Evolutionary conservation across 2,888 invertebrate species (phyloP).

Genomic region (Eurytoma adleriae): DNA sequence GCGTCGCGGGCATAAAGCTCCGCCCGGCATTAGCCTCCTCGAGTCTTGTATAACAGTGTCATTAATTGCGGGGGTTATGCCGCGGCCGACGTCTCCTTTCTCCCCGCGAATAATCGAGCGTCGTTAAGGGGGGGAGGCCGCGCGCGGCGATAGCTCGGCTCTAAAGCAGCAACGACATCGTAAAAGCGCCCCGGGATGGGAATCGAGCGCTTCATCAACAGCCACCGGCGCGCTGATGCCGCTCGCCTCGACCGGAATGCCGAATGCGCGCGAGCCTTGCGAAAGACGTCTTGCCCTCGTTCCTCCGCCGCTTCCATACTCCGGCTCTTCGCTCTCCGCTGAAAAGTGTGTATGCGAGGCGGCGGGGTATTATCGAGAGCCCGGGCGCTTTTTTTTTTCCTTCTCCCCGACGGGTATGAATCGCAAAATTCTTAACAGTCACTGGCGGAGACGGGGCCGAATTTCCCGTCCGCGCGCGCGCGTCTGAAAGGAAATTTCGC

Average conservation of each 20-base stretch:
- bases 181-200: constrained; percentile 27
- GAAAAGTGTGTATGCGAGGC: not conserved
- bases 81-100: constrained; percentile 5
- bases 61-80: constrained; percentile 49
- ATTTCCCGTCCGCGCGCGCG: not conserved
- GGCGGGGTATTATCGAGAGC: constrained; percentile 43
- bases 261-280: constrained; percentile 16
- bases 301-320: too few relatives aligned
- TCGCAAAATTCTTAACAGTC: constrained; percentile 47
- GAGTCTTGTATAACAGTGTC: constrained; percentile 49
- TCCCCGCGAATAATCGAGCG: constrained; percentile 40
- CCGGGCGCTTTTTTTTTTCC: constrained; percentile 9
- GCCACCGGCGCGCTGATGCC: not conserved
- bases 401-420: not conserved
- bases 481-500: not conserved
- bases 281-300: not conserved
- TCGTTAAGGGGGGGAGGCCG: constrained; percentile 30
- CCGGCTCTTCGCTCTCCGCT: too few relatives aligned
- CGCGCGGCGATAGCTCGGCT: not conserved
- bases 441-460: not conserved
- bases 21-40: constrained; percentile 32
- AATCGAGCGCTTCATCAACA: constrained; percentile 2
- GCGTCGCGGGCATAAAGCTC: constrained; percentile 22
- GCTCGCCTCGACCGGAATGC: constrained; percentile 33
- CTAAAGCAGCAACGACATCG: constrained; percentile 43